Conservation (phyloP, 2,888 invertebrate species). For the Xylocampa areola region DNA sequence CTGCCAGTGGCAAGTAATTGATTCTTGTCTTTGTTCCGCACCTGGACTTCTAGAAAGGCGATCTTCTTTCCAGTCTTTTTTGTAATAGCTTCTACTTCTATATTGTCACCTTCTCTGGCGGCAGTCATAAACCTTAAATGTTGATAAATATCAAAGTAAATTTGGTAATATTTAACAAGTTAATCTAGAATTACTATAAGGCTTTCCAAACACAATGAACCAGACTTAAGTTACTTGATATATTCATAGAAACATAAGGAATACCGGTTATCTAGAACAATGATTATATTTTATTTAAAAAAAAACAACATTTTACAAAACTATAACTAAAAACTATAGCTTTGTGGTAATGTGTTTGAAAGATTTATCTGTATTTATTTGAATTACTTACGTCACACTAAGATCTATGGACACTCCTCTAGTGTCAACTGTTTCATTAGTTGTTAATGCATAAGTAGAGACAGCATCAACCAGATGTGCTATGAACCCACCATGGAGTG, state of each 20-base stretch:
- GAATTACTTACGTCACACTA: slow-evolving; percentile 91
- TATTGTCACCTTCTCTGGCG: slow-evolving; percentile 93
- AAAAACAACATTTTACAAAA: no score
- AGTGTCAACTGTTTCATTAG: slow-evolving; percentile 89
- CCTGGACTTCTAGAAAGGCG: slow-evolving; percentile 95
- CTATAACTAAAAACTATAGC: no score
- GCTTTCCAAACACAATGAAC: no score
- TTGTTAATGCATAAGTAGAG: slow-evolving; percentile 94
- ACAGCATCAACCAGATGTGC: slow-evolving; percentile 93
- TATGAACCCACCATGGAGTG: slow-evolving; percentile 96
- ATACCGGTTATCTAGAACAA: no score
- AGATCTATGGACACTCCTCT: slow-evolving; percentile 96
- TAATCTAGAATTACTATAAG: background rate
- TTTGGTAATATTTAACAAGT: background rate
- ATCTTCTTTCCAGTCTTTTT: slow-evolving; percentile 93
- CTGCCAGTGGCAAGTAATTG: slow-evolving; percentile 94
- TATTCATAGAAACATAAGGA: no score
- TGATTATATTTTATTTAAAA: no score
- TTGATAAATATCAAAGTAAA: slow-evolving; percentile 18
- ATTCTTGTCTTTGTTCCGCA: slow-evolving; percentile 93
- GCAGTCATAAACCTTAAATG: slow-evolving; percentile 93
- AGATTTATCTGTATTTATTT: background rate
- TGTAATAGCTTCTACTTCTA: slow-evolving; percentile 94
- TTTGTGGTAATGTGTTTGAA: no score
- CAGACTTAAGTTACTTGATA: no score